phyloP scores from a whole-genome alignment of 2,113 vertebrate genomes.

The Ancistrus triradiatus region DNA sequence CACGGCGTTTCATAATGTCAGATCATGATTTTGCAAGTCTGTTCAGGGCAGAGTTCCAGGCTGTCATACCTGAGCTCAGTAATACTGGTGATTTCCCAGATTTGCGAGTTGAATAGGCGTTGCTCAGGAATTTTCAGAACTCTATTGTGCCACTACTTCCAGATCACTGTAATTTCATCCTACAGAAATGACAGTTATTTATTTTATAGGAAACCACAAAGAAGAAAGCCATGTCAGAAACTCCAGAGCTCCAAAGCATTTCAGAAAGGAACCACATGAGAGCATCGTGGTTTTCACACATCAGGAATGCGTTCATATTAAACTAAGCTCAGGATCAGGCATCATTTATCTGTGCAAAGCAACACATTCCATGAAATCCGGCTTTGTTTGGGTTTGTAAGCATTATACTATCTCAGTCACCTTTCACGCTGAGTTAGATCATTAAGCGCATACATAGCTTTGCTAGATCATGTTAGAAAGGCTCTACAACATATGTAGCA shows the following conservation, averaged over 20 bases:
- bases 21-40: too few relatives aligned
- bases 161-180: neutral
- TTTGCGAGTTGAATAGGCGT: neutral
- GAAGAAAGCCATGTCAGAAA: too few relatives aligned
- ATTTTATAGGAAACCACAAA: too few relatives aligned
- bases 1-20: too few relatives aligned
- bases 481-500: too few relatives aligned
- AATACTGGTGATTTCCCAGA: neutral
- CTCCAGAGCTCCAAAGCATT: too few relatives aligned
- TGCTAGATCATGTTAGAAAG: too few relatives aligned
- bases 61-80: neutral
- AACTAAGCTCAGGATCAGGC: neutral
- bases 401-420: neutral
- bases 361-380: neutral
- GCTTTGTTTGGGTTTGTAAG: neutral
- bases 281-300: neutral
- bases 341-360: neutral
- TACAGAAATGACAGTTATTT: too few relatives aligned
- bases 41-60: too few relatives aligned
- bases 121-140: neutral
- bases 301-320: too few relatives aligned
- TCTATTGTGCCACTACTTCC: neutral
- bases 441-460: neutral
- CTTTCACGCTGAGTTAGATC: too few relatives aligned
- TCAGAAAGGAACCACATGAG: too few relatives aligned